Evolutionary conservation across 2,797 vertebrate genomes (phyloP).

Genomic region (Xiphorhynchus erythropygius): DNA sequence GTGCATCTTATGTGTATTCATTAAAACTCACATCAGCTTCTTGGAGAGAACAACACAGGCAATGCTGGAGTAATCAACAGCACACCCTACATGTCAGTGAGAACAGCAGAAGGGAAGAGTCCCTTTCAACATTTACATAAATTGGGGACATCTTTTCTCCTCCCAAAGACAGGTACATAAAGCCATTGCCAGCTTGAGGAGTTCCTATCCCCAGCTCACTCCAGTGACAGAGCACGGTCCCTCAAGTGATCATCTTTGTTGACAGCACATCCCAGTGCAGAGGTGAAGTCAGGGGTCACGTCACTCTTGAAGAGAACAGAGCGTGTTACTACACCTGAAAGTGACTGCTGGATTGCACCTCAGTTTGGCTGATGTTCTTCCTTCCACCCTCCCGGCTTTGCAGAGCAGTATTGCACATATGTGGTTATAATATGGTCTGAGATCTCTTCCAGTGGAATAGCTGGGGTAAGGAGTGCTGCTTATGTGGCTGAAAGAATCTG

Average conservation of each 20-base stretch:
- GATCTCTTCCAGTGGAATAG: background rate
- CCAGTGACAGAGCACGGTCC: background rate
- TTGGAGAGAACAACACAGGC: background rate
- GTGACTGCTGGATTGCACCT: background rate
- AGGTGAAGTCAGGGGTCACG: background rate
- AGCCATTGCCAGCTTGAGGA: background rate
- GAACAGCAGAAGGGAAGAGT: background rate
- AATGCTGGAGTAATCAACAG: background rate
- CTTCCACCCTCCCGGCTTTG: background rate
- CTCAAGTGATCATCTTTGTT: background rate
- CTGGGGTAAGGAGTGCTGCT: background rate
- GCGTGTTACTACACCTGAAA: background rate
- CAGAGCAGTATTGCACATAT: background rate
- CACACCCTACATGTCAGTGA: background rate
- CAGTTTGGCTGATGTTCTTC: background rate
- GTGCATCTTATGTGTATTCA: background rate
- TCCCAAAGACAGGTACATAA: background rate
- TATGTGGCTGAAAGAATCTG: background rate
- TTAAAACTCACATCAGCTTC: background rate
- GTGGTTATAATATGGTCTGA: background rate
- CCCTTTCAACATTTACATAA: accelerated
- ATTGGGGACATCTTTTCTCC: background rate
- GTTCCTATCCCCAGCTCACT: background rate
- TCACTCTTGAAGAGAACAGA: background rate
- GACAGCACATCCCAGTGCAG: background rate